phyloP scores from a whole-genome alignment of 2,113 vertebrate genomes.

The Lates calcarifer region DNA sequence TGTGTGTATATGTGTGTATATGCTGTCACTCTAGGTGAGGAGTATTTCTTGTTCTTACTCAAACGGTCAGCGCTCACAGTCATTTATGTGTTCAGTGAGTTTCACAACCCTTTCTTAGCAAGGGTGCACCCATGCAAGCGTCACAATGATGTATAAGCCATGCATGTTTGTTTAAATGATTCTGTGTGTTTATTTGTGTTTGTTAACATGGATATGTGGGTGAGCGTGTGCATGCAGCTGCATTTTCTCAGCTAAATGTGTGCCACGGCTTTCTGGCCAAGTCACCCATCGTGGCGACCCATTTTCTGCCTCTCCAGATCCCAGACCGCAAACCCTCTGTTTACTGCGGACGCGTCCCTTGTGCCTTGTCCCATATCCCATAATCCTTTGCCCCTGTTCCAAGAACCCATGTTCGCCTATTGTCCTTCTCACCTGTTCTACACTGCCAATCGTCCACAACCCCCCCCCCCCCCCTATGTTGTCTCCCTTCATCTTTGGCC shows the following conservation, averaged over 20 bases:
- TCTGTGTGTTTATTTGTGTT: not conserved
- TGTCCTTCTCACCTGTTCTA: slow-evolving; percentile 76
- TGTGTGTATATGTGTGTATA: not conserved
- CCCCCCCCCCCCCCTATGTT: slow-evolving; percentile 51
- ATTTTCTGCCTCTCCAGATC: slow-evolving; percentile 70
- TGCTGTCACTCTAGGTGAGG: not conserved
- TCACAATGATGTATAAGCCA: not conserved
- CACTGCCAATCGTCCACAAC: slow-evolving; percentile 49
- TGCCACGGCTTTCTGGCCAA: slow-evolving; percentile 56
- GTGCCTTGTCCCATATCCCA: slow-evolving; percentile 78
- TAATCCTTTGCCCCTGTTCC: slow-evolving; percentile 79
- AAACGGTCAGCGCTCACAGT: not conserved
- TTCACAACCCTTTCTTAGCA: not conserved
- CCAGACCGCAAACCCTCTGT: slow-evolving; percentile 69
- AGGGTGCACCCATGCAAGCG: not conserved
- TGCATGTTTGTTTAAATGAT: slow-evolving; percentile 24
- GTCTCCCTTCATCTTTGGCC: slow-evolving; percentile 65
- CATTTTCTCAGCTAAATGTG: slow-evolving; percentile 41
- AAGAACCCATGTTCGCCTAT: slow-evolving; percentile 67
- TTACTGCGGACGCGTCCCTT: slow-evolving; percentile 71
- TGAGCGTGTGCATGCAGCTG: slow-evolving; percentile 14
- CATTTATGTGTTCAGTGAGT: not conserved
- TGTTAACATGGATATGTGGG: not conserved
- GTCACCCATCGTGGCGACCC: slow-evolving; percentile 66
- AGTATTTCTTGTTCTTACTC: not conserved